phyloP scores from a whole-genome alignment of 2,113 vertebrate species.

The Oncorhynchus kisutch region DNA sequence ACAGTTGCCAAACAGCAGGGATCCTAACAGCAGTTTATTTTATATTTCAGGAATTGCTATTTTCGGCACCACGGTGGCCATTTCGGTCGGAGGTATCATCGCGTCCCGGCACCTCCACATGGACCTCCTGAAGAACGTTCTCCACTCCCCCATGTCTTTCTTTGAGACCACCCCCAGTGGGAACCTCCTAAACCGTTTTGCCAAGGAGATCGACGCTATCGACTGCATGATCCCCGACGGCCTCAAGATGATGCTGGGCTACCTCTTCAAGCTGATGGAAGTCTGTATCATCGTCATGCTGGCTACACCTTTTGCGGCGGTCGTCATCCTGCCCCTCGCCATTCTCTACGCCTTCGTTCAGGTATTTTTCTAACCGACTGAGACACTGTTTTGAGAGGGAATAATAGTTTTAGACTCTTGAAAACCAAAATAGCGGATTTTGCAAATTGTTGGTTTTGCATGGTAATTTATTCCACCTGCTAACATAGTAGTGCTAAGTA shows the following conservation, averaged over 20 bases:
- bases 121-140: slow-evolving; percentile 69
- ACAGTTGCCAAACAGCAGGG: too few species aligned
- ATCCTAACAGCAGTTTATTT: neutral
- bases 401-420: slow-evolving; percentile 29
- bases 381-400: slow-evolving; percentile 31
- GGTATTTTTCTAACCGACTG: slow-evolving; percentile 59
- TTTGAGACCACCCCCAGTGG: slow-evolving; percentile 78
- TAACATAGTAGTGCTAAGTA: slow-evolving; percentile 46
- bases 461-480: slow-evolving; percentile 45
- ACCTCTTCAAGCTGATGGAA: slow-evolving; percentile 77
- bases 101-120: slow-evolving; percentile 74
- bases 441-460: slow-evolving; percentile 13
- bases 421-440: slow-evolving; percentile 50
- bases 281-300: slow-evolving; percentile 74
- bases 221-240: slow-evolving; percentile 82
- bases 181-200: slow-evolving; percentile 78
- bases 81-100: slow-evolving; percentile 69
- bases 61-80: slow-evolving; percentile 70
- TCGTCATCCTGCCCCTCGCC: slow-evolving; percentile 72
- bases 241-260: slow-evolving; percentile 74
- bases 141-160: slow-evolving; percentile 73
- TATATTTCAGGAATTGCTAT: slow-evolving; percentile 65
- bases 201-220: slow-evolving; percentile 78
- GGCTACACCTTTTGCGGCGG: slow-evolving; percentile 68
- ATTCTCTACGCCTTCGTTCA: slow-evolving; percentile 76